Base-by-base conservation (phyloP, 1,140 invertebrate genomes). In the Orchestia grillus region DNA sequence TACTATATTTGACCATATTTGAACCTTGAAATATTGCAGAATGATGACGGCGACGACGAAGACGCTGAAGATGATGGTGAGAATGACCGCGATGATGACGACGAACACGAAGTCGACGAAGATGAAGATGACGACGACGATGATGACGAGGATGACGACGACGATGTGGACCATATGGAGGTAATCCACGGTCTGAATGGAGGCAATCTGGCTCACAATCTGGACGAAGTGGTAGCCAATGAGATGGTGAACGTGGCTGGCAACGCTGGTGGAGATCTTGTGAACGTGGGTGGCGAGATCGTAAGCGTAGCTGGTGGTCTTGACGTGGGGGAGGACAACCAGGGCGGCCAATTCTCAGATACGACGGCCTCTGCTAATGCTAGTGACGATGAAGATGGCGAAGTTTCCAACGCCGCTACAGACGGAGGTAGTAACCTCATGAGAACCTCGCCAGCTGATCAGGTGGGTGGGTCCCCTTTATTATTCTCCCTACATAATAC, bases 331-430 rank as follows among this genome's bases (percentile, higher is more conserved):
- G 97, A 96, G 45, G 90, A 96, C 42, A 95, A 97, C 45, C 96
- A 95, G 62, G 96, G 96, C 44, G 97, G 96, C 4, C 98, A 98
- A 97, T 98, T 98, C 97, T 98, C 98, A 43, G 98, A 98, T 96
- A 98, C 98, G 0, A 98, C 98, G 41, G 98, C 98, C 16, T 99
- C 98, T 19, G 98, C 98, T 42, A 98, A 98, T 45, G 98, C 98
- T 1, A 99, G 99, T 77, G 99, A 99, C 97, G 99, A 99, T 97
- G 99, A 99, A 90, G 99, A 99, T 97, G 99, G 99, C 97, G 99
- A 99, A 97, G 98, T 98, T n/a, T 99, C 98, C 96, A 99, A 99
- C 95, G 99, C 99, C 57, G 99, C 99, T 8, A 99, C 99, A 4
- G 99, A 99, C 97, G 99, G 99, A 53, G 95, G 96, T 91, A 99